These are phyloP conservation scores for Enteromius paludinosus DNA, from an alignment of 2,797 vertebrate species.

Conservation along the genomic window DNA sequence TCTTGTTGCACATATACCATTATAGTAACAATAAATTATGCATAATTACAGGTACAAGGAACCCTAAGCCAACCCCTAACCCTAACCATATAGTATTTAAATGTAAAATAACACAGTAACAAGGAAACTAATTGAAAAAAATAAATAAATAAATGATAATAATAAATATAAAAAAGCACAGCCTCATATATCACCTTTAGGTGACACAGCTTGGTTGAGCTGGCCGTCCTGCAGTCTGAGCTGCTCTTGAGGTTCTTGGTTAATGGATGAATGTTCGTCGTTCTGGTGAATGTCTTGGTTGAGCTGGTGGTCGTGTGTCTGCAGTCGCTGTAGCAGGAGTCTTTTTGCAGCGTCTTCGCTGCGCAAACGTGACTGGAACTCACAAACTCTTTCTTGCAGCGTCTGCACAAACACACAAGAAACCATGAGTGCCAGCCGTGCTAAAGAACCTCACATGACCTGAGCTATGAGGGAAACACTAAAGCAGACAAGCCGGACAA, in stretches of 20 bases:
- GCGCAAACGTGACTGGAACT: constrained; percentile 76
- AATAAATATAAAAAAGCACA: too few relatives aligned
- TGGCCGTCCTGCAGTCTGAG: constrained; percentile 59
- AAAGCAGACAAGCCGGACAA: background rate
- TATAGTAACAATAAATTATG: too few relatives aligned
- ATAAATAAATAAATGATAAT: background rate
- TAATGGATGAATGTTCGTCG: constrained; percentile 7
- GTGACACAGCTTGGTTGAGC: constrained; percentile 41
- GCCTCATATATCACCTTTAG: constrained; percentile 56
- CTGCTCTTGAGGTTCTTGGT: constrained; percentile 39
- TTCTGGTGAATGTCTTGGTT: constrained; percentile 25
- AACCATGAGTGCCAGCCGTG: background rate
- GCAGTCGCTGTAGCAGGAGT: constrained; percentile 65
- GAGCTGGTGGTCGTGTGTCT: constrained; percentile 16
- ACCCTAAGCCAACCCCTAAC: too few relatives aligned
- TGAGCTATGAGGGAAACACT: background rate
- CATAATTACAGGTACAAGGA: too few relatives aligned
- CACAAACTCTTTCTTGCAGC: constrained; percentile 70
- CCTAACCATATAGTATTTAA: too few relatives aligned
- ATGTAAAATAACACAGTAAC: background rate
- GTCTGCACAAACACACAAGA: constrained; percentile 59
- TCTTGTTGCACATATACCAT: too few relatives aligned
- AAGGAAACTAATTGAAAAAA: background rate
- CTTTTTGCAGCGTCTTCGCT: constrained; percentile 72
- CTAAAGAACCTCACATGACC: background rate